phyloP scores from a whole-genome alignment of 2,888 invertebrate species.

The Drosophila picticornis region DNA sequence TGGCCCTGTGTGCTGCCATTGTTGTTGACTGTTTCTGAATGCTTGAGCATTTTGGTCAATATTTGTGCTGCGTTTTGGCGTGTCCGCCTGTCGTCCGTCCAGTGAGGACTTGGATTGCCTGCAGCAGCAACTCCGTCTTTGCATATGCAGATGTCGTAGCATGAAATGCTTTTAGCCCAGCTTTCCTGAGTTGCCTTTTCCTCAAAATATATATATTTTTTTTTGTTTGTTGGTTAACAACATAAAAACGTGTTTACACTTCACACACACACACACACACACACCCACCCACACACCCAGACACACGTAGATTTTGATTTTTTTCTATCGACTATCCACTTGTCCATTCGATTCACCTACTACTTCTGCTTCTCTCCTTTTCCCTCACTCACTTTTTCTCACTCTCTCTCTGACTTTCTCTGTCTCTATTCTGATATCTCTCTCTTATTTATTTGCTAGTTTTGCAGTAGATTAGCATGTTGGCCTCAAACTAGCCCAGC shows the following conservation, averaged over 20 bases:
- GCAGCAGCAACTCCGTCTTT: constrained; percentile 26
- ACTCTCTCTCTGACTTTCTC: constrained; percentile 1
- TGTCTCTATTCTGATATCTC: not conserved
- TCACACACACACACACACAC: constrained; percentile 45
- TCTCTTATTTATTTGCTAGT: constrained; percentile 1
- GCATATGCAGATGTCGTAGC: constrained; percentile 64
- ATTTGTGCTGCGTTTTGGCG: constrained; percentile 70
- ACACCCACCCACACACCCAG: constrained; percentile 5
- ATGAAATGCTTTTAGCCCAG: constrained; percentile 62
- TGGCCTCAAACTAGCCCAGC: constrained; percentile 37
- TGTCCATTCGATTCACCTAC: constrained; percentile 50
- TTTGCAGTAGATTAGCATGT: constrained; percentile 60
- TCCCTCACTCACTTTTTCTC: constrained; percentile 5
- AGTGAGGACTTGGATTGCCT: constrained; percentile 8
- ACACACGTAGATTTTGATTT: constrained; percentile 30
- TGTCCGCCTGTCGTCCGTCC: constrained; percentile 23
- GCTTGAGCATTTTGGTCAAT: constrained; percentile 71
- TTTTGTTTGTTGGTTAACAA: constrained; percentile 61
- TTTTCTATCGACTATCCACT: constrained; percentile 32
- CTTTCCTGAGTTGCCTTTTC: constrained; percentile 35
- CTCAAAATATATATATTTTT: constrained; percentile 4
- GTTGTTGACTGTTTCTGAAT: constrained; percentile 64
- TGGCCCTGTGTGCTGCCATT: constrained; percentile 33
- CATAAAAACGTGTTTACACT: constrained; percentile 75
- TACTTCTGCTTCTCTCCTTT: constrained; percentile 6